Evolutionary conservation across 1,140 invertebrate genomes (phyloP), one percentile per base, ranked within the genome.

Genomic region (Brachionus paranguensis): DNA sequence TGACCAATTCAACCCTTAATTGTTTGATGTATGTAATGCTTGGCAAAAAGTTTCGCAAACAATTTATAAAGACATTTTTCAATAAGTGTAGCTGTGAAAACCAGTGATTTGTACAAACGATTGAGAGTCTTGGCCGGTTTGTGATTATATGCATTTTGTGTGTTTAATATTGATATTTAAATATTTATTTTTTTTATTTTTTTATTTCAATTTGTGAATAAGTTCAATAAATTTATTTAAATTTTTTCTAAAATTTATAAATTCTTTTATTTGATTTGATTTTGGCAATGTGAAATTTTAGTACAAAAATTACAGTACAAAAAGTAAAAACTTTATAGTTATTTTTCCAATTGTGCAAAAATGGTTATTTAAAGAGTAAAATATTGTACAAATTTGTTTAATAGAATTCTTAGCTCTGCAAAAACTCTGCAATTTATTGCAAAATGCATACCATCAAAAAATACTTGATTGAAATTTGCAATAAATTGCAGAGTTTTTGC

Each of bases 1-100:
- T 81, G n/a, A 81, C 78, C 12, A 81, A 81, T 64, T 81, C 78
- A 14, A 81, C 78, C 20, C 29, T 81, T 41, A 81, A 81, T 47
- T 81, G 78, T 68, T 37, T 81, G 24, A 27, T 81, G 41, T 81
- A 81, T 68, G 78, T 81, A 3, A 81, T 81, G 78, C 43, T 81
- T 17, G 78, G 78, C 7, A 60, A 68, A 64, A 81, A 81, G 17
- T 81, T 81, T 81, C 78, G 78, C 29, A 60, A 68, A 43, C 47
- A 81, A 41, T 81, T 81, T 68, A 14, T 81, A 43, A 68, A 60
- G 8, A 81, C 78, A 29, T 81, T 81, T 68, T 81, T 81, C 24
- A 64, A 60, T 1, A 60, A 45, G 27, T 81, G 78, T 37, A 45
- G 50, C 37, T 64, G 12, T 60, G 76, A 79, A 41, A 60, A 33